Percentiles rank a stretch among this genome's conserved stretches.
Conservation (phyloP, 1,140 invertebrate species). For the Bombus terrestris region DNA sequence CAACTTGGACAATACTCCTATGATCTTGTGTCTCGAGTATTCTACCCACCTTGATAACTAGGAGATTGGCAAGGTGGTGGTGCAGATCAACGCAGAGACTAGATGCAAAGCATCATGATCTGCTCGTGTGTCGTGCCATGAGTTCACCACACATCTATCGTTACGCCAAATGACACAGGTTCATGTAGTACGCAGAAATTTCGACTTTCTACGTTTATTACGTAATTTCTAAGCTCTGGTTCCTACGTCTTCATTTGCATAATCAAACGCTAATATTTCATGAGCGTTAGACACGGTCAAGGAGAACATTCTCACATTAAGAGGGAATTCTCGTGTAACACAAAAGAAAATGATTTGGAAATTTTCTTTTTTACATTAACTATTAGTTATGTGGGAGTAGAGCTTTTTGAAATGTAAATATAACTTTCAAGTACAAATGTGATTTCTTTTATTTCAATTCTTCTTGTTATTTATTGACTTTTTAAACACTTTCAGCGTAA, state of each 20-base stretch:
- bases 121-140: not conserved
- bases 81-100: not conserved
- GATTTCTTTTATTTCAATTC: too few species aligned
- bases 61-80: not conserved
- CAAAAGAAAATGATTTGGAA: too few species aligned
- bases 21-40: not conserved
- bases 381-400: rapidly evolving
- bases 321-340: too few species aligned
- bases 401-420: too few species aligned
- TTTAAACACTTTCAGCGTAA: too few species aligned
- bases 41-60: not conserved
- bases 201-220: not conserved
- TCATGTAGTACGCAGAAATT: not conserved
- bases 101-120: not conserved
- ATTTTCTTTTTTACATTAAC: too few species aligned
- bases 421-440: too few species aligned
- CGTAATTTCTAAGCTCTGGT: not conserved
- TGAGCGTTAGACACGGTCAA: too few species aligned
- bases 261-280: too few species aligned
- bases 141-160: not conserved
- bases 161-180: not conserved
- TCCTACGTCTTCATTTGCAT: too few species aligned
- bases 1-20: not conserved
- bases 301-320: too few species aligned
- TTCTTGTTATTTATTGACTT: too few species aligned